Conservation (phyloP, 2,888 invertebrate genomes). For the Agrypnus murinus region DNA sequence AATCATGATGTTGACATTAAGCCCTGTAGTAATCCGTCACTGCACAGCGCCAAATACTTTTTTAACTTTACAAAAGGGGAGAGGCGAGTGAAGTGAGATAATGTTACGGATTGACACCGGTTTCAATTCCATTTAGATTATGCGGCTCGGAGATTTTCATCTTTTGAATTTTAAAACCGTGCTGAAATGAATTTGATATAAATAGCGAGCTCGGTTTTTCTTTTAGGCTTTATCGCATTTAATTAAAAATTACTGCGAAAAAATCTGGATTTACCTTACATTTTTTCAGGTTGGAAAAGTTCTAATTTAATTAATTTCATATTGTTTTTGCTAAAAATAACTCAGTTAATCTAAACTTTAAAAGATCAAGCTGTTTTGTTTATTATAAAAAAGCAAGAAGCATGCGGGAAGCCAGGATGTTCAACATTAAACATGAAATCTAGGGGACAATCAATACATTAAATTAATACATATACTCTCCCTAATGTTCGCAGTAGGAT, state of each 20-base stretch:
- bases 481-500: conserved; percentile 42
- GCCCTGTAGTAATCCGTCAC: conserved; percentile 70
- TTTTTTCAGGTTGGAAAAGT: conserved; percentile 1
- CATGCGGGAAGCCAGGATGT: not conserved
- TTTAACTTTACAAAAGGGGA: conserved; percentile 64
- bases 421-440: not conserved
- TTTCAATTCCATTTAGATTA: conserved; percentile 71
- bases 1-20: conserved; percentile 72
- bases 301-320: conserved; percentile 2
- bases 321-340: too few relatives aligned
- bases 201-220: conserved; percentile 54
- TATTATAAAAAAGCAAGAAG: not conserved
- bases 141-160: conserved; percentile 68
- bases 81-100: conserved; percentile 65
- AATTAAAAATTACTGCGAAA: conserved; percentile 42
- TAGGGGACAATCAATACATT: conserved; percentile 30
- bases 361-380: conserved; percentile 1
- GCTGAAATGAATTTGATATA: conserved; percentile 62
- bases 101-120: conserved; percentile 68
- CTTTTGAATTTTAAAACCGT: conserved; percentile 67
- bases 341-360: not conserved
- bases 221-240: conserved; percentile 48
- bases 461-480: conserved; percentile 48
- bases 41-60: conserved; percentile 67
- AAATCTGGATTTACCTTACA: not conserved